phyloP scores from a whole-genome alignment of 2,888 invertebrate species.

The Andrena bicolor region DNA sequence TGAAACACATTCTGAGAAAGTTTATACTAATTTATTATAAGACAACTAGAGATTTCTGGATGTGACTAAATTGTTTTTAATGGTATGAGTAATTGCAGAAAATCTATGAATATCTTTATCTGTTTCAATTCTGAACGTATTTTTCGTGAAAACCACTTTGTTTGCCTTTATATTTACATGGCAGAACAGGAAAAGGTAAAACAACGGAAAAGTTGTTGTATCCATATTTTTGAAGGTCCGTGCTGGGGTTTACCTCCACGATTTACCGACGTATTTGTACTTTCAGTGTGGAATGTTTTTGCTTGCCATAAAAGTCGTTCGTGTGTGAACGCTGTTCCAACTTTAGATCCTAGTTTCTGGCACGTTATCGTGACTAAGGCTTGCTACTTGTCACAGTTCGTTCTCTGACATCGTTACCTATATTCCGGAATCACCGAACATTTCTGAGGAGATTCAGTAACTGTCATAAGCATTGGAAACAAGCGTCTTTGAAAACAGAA shows the following conservation, averaged over 20 bases:
- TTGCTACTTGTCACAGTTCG: not conserved
- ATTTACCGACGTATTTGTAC: not conserved
- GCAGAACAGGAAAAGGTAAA: not conserved
- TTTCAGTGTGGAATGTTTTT: conserved; percentile 1
- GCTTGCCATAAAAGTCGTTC: conserved; percentile 10
- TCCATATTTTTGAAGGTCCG: not conserved
- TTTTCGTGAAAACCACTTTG: not conserved
- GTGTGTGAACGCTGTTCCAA: conserved; percentile 6
- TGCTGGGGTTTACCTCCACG: not conserved
- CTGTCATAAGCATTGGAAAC: too few species aligned
- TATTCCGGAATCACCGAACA: too few species aligned
- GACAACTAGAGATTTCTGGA: too few species aligned
- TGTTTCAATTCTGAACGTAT: too few species aligned
- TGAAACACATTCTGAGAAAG: too few species aligned
- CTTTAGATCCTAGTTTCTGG: not conserved
- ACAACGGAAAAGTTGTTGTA: not conserved
- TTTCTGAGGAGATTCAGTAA: too few species aligned
- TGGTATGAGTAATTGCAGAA: too few species aligned
- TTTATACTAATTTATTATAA: too few species aligned
- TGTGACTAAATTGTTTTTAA: too few species aligned
- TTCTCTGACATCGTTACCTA: too few species aligned
- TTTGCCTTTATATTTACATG: not conserved
- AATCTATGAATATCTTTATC: too few species aligned
- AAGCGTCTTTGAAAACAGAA: too few species aligned
- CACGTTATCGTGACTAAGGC: not conserved